These are phyloP conservation scores for Ictalurus punctatus DNA, from an alignment of 2,113 vertebrate species.

Conservation along the genomic window DNA sequence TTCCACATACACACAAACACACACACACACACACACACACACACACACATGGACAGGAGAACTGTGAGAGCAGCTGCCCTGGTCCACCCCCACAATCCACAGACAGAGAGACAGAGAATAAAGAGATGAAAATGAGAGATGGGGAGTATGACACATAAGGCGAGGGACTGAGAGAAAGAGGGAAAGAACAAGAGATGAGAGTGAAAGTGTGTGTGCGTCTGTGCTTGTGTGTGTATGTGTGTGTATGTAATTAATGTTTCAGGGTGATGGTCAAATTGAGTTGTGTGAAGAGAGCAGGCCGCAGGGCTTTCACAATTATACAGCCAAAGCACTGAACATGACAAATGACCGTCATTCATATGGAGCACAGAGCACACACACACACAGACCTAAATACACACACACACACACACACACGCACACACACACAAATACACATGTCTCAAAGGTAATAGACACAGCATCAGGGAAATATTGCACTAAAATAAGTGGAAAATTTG, in stretches of 20 bases:
- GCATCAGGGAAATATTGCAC: constrained; percentile 16
- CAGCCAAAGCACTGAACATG: constrained; percentile 93
- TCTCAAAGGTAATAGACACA: constrained; percentile 40
- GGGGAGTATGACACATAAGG: neutral
- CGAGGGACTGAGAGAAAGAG: constrained; percentile 8
- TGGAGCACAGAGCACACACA: constrained; percentile 6
- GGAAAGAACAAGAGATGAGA: neutral
- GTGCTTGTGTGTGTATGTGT: constrained; percentile 16
- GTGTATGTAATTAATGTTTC: constrained; percentile 71
- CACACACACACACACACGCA: constrained; percentile 1
- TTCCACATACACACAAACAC: constrained; percentile 12
- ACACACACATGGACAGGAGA: constrained; percentile 22
- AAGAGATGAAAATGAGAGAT: constrained; percentile 37
- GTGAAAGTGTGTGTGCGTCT: neutral
- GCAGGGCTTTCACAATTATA: constrained; percentile 92
- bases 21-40: constrained; percentile 9
- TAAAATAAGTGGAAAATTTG: constrained; percentile 23
- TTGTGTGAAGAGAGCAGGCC: constrained; percentile 85
- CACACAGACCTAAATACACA: constrained; percentile 6
- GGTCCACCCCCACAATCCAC: constrained; percentile 23
- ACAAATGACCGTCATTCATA: constrained; percentile 91
- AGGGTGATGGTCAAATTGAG: constrained; percentile 82
- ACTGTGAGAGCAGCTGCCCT: constrained; percentile 43
- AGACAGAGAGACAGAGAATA: constrained; percentile 50
- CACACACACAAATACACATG: constrained; percentile 3